Conservation (phyloP, 1,140 invertebrate species). For the Rhopalosiphum padi region DNA sequence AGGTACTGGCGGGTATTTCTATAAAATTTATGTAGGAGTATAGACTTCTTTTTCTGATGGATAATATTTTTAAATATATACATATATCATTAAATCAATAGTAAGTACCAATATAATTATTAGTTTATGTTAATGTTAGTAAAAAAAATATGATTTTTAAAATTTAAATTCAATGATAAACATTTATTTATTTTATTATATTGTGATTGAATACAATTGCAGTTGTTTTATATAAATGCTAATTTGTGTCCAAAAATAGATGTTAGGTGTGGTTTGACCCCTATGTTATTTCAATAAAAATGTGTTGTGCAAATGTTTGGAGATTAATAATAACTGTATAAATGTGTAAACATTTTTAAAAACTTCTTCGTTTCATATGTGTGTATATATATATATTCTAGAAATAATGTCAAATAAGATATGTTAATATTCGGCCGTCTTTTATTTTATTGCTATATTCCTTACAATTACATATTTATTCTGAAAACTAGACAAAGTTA, state of each 20-base stretch:
- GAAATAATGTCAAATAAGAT: not conserved
- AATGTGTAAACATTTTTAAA: not conserved
- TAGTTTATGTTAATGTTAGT: not conserved
- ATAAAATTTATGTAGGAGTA: not conserved
- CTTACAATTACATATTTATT: slow-evolving; percentile 4
- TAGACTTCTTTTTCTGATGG: not conserved
- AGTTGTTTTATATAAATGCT: not conserved
- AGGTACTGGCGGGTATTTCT: not conserved
- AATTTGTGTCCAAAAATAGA: not conserved
- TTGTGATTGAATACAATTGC: not conserved
- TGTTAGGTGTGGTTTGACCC: not conserved
- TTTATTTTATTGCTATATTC: not conserved
- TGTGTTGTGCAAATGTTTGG: not conserved
- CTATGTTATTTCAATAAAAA: not conserved
- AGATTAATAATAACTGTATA: not conserved
- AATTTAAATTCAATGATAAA: not conserved
- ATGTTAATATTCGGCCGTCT: not conserved
- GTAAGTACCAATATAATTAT: not conserved
- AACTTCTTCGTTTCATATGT: not conserved
- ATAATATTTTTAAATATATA: not conserved
- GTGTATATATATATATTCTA: not conserved
- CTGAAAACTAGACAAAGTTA: not conserved
- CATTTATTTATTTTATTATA: not conserved
- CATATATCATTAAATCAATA: not conserved
- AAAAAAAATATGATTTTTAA: not conserved